phyloP scores from a whole-genome alignment of 2,888 invertebrate genomes.

The Parnassius smintheus region DNA sequence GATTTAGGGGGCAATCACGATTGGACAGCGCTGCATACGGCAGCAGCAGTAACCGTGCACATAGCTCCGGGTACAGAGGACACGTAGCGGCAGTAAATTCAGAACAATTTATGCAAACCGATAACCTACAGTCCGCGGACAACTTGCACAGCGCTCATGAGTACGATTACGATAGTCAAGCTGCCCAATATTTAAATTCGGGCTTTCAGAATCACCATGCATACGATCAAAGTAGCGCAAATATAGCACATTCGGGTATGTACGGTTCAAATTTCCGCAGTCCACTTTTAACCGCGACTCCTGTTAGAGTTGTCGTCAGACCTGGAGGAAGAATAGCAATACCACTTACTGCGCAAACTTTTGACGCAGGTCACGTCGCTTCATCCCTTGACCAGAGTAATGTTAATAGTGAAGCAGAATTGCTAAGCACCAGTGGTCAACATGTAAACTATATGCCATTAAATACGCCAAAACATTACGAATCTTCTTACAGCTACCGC shows the following conservation, averaged over 20 bases:
- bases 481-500: slow-evolving; percentile 65
- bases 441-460: slow-evolving; percentile 40
- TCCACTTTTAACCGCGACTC: slow-evolving; percentile 47
- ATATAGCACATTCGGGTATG: slow-evolving; percentile 38
- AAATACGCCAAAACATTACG: slow-evolving; percentile 54
- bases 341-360: slow-evolving; percentile 52
- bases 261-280: slow-evolving; percentile 43
- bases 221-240: slow-evolving; percentile 39
- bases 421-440: slow-evolving; percentile 40
- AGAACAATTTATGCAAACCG: slow-evolving; percentile 38
- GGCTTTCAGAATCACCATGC: slow-evolving; percentile 23
- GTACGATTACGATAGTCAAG: slow-evolving; percentile 43
- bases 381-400: slow-evolving; percentile 43
- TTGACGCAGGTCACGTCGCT: slow-evolving; percentile 33
- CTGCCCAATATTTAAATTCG: slow-evolving; percentile 28
- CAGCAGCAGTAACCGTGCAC: slow-evolving; percentile 38
- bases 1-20: slow-evolving; percentile 33
- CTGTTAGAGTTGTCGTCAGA: slow-evolving; percentile 56
- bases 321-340: slow-evolving; percentile 59
- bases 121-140: slow-evolving; percentile 42
- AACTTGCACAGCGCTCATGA: slow-evolving; percentile 32
- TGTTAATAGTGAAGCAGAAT: slow-evolving; percentile 54
- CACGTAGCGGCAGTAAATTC: slow-evolving; percentile 39
- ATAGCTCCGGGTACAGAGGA: slow-evolving; percentile 43
- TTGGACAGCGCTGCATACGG: slow-evolving; percentile 35